Evolutionary conservation across 2,797 vertebrate species (phyloP), one percentile per base, ranked within the genome.

Genomic region (Diceros bicornis): DNA sequence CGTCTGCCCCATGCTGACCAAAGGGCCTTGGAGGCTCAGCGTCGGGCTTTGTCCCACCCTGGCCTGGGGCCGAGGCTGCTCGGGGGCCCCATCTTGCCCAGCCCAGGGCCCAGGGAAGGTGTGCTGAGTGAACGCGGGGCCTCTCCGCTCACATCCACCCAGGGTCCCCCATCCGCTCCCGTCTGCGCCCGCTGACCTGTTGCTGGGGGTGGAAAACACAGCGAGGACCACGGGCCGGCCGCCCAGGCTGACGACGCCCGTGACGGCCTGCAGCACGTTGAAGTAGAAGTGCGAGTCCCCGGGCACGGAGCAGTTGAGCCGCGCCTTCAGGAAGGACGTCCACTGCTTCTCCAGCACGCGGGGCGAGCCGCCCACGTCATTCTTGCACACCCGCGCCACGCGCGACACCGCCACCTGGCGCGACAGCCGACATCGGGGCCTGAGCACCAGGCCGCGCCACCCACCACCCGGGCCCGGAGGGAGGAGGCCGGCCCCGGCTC

Each of bases 251-350:
- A 99, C 98, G 98, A 99, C 98, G 66, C 99, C 99, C 0, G 99
- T 99, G 98, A 99, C 99, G 0, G 99, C 99, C 97, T 99, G 99
- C 96, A 99, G 99, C 98, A 99, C 99, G 9, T 99, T 99, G 97
- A 99, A 99, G 98, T 99, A 99, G 98, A 99, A 99, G 97, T 99
- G 99, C 0, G 99, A 99, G 90, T 99, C 99, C 0, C 99, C 99
- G 0, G 99, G 99, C 84, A 99, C 99, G 0, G 99, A 99, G 98
- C 99, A 99, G 99, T 99, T 99, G 90, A 99, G 99, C 8, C 99
- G 99, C 0, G 99, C 99, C 98, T 99, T 99, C 91, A 99, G 99
- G 98, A 99, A 99, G 1, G 99, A 99, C 0, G 99, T 99, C 99
- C 99, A 99, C 98, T 99, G 99, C 98, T 99, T 99, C 98, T 99